Evolutionary conservation across 2,113 vertebrate genomes (phyloP).

Genomic region (Nestor notabilis): DNA sequence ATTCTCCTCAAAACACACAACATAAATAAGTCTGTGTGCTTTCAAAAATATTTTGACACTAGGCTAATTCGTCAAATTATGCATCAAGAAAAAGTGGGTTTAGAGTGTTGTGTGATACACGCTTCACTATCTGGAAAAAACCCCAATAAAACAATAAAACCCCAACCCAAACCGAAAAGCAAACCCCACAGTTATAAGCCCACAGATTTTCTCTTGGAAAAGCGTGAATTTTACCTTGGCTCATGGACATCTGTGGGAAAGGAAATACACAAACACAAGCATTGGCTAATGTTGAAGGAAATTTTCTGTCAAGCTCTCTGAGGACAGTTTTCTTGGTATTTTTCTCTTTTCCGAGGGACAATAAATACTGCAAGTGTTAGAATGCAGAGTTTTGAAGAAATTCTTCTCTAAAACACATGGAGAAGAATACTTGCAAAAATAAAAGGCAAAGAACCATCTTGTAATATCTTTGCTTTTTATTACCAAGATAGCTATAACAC

Average conservation of each 20-base stretch:
- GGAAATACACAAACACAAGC: not conserved
- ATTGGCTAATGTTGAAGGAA: not conserved
- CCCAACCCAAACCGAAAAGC: not conserved
- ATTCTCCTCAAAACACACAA: not conserved
- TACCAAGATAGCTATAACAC: not conserved
- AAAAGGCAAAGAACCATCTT: not conserved
- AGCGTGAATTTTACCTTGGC: not conserved
- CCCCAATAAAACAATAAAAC: fast-evolving
- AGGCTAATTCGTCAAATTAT: not conserved
- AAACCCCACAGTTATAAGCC: not conserved
- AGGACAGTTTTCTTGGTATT: not conserved
- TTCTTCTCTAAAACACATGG: not conserved
- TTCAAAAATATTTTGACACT: not conserved
- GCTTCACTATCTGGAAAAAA: not conserved
- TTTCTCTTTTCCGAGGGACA: not conserved
- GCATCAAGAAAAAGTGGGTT: not conserved
- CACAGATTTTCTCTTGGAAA: not conserved
- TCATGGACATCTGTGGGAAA: not conserved
- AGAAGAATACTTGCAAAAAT: not conserved
- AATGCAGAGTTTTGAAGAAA: not conserved
- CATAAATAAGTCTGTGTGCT: not conserved
- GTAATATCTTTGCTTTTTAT: not conserved
- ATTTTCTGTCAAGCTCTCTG: not conserved
- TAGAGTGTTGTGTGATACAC: not conserved
- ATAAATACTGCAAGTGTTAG: not conserved